Evolutionary conservation across 2,797 vertebrate genomes (phyloP).

Genomic region (Sylvia borin): DNA sequence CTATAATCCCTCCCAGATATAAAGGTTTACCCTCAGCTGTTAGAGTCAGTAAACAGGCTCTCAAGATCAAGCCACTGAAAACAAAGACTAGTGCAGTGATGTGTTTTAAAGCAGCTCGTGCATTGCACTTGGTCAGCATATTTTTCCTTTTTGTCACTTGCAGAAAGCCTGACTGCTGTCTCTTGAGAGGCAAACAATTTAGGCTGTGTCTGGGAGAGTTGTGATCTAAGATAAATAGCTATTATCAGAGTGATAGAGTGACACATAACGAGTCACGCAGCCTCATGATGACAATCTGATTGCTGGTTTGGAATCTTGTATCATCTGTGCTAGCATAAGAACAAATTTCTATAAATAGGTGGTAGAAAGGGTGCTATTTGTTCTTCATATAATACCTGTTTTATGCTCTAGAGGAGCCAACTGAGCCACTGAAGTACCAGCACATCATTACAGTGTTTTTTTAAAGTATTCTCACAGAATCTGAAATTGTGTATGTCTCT

Average conservation of each 20-base stretch:
- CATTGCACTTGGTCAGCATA: not conserved
- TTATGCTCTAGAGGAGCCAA: not conserved
- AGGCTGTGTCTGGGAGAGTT: not conserved
- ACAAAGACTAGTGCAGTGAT: not conserved
- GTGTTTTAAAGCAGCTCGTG: not conserved
- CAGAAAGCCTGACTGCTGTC: not conserved
- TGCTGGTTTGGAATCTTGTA: not conserved
- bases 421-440: not conserved
- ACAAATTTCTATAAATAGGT: not conserved
- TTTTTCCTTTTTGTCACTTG: conserved; percentile 13
- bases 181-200: conserved; percentile 26
- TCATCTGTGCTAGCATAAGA: not conserved
- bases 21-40: not conserved
- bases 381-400: not conserved
- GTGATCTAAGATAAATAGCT: not conserved
- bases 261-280: not conserved
- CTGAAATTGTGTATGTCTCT: not conserved
- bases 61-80: not conserved
- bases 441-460: not conserved
- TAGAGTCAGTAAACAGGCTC: not conserved
- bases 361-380: not conserved
- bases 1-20: not conserved
- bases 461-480: not conserved
- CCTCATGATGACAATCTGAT: not conserved
- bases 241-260: not conserved